Conservation (phyloP, 2,888 invertebrate genomes). For the Cyrtodaria siliqua region DNA sequence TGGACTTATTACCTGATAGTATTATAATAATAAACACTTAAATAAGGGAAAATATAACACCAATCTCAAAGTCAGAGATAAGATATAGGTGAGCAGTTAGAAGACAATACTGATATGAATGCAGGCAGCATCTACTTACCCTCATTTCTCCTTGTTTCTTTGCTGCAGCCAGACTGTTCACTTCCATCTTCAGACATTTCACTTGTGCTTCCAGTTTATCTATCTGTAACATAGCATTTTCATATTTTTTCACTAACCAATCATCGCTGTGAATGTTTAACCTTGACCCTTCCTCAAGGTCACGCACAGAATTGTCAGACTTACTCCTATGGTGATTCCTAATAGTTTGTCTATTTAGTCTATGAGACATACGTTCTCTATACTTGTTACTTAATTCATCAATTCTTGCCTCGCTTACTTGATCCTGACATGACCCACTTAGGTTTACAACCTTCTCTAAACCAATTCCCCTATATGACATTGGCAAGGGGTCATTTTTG, state of each 20-base stretch:
- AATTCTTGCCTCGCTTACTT: constrained; percentile 57
- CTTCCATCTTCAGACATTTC: constrained; percentile 77
- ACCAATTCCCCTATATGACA: constrained; percentile 6
- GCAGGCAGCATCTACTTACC: constrained; percentile 76
- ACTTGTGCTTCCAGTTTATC: constrained; percentile 76
- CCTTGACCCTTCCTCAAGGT: constrained; percentile 29
- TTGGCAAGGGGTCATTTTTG: constrained; percentile 39
- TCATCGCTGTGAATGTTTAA: constrained; percentile 32
- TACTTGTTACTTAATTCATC: constrained; percentile 61
- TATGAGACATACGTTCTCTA: constrained; percentile 50
- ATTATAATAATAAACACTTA: too few relatives aligned
- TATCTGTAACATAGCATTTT: constrained; percentile 78
- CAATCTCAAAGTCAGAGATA: too few relatives aligned
- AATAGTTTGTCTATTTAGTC: constrained; percentile 17
- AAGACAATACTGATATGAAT: too few relatives aligned
- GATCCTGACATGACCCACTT: constrained; percentile 21
- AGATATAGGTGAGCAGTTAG: too few relatives aligned
- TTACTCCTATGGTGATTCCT: constrained; percentile 55
- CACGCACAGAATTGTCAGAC: constrained; percentile 55
- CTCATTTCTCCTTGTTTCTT: constrained; percentile 76
- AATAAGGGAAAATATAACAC: too few relatives aligned
- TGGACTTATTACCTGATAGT: too few relatives aligned
- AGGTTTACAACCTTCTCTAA: constrained; percentile 16
- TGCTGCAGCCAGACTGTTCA: constrained; percentile 73
- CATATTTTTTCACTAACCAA: constrained; percentile 68